Percentiles rank a stretch among this genome's conserved stretches.
phyloP scores from a whole-genome alignment of 1,140 invertebrate genomes.

The Argopecten irradians region DNA sequence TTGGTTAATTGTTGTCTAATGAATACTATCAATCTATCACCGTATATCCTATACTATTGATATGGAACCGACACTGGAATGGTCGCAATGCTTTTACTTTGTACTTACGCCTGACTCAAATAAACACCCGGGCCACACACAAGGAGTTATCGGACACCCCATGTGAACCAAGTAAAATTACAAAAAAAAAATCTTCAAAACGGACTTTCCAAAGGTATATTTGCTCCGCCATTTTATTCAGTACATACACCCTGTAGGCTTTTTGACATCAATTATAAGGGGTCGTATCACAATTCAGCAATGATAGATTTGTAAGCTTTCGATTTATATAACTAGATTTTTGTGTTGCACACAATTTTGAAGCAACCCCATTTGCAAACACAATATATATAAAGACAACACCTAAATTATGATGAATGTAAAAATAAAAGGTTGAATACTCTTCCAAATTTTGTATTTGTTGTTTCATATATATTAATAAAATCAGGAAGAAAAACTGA shows the following conservation, averaged over 20 bases:
- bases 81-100: neutral
- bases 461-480: neutral
- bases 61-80: neutral
- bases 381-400: no score
- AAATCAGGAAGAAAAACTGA: neutral
- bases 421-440: neutral
- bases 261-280: slow-evolving; percentile 9
- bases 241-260: slow-evolving; percentile 20
- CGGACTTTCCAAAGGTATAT: slow-evolving; percentile 9
- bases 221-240: slow-evolving; percentile 16
- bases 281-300: neutral
- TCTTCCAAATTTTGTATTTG: neutral
- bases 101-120: neutral
- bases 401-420: no score
- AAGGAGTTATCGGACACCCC: slow-evolving; percentile 5
- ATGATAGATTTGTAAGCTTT: neutral
- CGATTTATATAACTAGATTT: neutral
- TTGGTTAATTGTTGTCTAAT: neutral
- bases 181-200: slow-evolving; percentile 18
- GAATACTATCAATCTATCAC: neutral
- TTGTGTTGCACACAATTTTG: neutral
- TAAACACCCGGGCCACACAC: slow-evolving; percentile 13
- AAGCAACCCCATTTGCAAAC: no score
- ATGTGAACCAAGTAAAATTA: neutral
- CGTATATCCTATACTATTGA: neutral